Base-by-base conservation (phyloP, 2,888 invertebrate genomes). In the Glyphotaelius pellucidus region DNA sequence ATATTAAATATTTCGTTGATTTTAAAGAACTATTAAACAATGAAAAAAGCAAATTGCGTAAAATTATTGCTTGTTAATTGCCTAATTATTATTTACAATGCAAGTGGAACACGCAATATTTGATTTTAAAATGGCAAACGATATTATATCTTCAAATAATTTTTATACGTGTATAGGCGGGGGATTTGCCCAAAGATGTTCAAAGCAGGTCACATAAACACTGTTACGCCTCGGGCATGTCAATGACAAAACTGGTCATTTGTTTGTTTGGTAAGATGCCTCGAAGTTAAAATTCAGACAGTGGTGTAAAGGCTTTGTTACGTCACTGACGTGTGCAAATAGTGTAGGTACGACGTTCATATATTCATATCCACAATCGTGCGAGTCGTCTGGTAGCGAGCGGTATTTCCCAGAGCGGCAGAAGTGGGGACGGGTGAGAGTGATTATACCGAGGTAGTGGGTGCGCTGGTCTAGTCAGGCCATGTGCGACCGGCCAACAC, bases 331-430 rank as follows among this genome's bases (percentile, higher is more conserved):
- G 83, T 83, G 83, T 83, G 83, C 35, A 83, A 83, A 83, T 25
- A 83, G 25, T 3, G 83, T 67, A 67, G 25, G n/a, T n/a, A 25
- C 67, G 9, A 67, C 25, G 67, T 67, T 67, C 67, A 67, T 25
- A 67, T 25, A 67, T 67, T 9, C 25, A 67, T 67, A 67, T 67
- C n/a, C 67, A 67, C 19, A 30, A 86, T 47, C 52, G 52, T 5
- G 31, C 31, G 47, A 52, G 42, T 31, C 31, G 30, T 67, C 87
- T 47, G 19, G 32, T 12, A 30, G 30, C n/a, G 86, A 30, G 32
- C 84, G 84, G 84, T 86, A 86, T 86, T 86, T 86, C 86, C 86
- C 84, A 84, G 32, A 81, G 81, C 81, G 2, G 32, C 31, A 84
- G 84, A n/a, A 67, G 67, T 67, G 67, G 67, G 67, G 67, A n/a